Evolutionary conservation across 2,113 vertebrate species (phyloP).

Genomic region (Hippotragus niger): DNA sequence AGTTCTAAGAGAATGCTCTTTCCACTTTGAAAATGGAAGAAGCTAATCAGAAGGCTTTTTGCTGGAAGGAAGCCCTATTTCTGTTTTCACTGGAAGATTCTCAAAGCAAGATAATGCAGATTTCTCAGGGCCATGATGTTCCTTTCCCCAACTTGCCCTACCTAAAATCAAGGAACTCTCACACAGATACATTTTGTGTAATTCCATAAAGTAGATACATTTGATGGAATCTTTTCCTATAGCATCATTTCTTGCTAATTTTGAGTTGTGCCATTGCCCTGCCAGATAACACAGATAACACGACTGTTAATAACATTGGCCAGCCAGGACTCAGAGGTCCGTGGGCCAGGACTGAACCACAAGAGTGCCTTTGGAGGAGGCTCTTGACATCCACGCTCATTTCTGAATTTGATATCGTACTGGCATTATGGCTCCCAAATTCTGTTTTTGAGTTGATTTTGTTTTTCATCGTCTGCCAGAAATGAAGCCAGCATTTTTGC

Average conservation of each 20-base stretch:
- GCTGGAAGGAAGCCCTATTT: constrained; percentile 10
- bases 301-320: background rate
- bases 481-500: constrained; percentile 51
- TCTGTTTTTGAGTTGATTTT: constrained; percentile 14
- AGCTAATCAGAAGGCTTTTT: background rate
- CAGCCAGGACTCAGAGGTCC: background rate
- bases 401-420: background rate
- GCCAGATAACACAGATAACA: background rate
- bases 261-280: background rate
- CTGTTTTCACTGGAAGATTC: constrained; percentile 1
- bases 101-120: background rate
- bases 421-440: background rate
- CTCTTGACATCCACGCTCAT: background rate
- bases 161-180: background rate
- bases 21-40: background rate
- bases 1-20: background rate
- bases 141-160: background rate
- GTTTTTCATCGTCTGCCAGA: constrained; percentile 51
- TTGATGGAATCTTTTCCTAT: background rate
- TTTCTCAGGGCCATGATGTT: background rate
- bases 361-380: background rate
- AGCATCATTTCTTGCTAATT: background rate
- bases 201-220: background rate
- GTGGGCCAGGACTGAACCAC: background rate
- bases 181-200: background rate